phyloP scores from a whole-genome alignment of 2,797 vertebrate genomes.

The Coendou prehensilis region DNA sequence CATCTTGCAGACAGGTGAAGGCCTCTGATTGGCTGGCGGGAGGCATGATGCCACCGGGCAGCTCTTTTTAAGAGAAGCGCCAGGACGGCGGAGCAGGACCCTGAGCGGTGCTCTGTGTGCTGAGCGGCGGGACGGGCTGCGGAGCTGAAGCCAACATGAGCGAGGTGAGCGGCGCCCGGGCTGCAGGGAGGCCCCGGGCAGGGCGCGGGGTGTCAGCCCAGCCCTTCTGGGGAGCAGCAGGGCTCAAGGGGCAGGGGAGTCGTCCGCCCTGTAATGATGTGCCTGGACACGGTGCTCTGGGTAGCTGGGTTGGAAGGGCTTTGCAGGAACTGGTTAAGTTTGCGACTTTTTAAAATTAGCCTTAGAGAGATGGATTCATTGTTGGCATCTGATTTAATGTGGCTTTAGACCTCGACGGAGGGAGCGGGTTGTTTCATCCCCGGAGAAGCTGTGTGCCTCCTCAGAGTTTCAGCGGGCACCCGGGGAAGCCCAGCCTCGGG shows the following conservation, averaged over 20 bases:
- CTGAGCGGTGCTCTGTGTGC: conserved; percentile 66
- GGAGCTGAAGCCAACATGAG: conserved; percentile 85
- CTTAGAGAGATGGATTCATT: not conserved
- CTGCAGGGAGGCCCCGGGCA: not conserved
- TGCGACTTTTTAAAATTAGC: conserved; percentile 55
- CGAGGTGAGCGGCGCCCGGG: conserved; percentile 83
- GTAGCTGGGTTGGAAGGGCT: not conserved
- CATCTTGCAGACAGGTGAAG: conserved; percentile 80
- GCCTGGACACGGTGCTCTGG: not conserved
- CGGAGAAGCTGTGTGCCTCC: not conserved
- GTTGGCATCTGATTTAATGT: not conserved
- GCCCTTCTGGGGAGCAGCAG: not conserved
- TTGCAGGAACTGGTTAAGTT: not conserved
- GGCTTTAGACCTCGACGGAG: not conserved
- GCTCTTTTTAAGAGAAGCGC: conserved; percentile 88
- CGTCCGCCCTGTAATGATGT: not conserved
- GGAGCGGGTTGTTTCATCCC: not conserved
- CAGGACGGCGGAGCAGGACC: conserved; percentile 69
- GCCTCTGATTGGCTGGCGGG: conserved; percentile 84
- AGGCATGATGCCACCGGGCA: conserved; percentile 85
- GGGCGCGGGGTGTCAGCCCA: not conserved
- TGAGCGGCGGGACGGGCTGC: conserved; percentile 74
- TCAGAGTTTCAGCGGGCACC: not conserved
- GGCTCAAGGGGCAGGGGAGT: not conserved
- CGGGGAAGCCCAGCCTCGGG: conserved; percentile 28